Conservation (phyloP, 30 jellyfish, hydroid and myxozoan genomes). For the Clytia hemisphaerica region DNA sequence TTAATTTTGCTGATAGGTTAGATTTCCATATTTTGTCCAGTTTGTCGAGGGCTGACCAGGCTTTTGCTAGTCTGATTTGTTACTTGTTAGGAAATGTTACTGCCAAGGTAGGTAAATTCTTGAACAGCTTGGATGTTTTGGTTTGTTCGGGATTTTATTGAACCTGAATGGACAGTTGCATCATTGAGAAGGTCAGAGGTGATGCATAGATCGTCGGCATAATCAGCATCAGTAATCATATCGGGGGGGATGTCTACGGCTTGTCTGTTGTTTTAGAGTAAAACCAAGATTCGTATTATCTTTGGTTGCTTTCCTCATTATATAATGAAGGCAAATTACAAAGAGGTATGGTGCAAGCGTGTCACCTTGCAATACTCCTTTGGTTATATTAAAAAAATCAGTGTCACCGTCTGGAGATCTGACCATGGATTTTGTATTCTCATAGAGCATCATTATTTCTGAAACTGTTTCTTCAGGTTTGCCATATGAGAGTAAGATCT, state of each 20-base stretch:
- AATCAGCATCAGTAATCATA: constrained; percentile 33
- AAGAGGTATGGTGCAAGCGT: constrained; percentile 37
- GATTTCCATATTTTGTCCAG: constrained; percentile 19
- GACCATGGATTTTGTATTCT: constrained; percentile 38
- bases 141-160: not conserved
- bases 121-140: not conserved
- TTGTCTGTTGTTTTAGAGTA: not conserved
- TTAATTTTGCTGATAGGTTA: constrained; percentile 14
- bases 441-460: constrained; percentile 23
- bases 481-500: constrained; percentile 34
- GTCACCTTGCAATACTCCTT: constrained; percentile 39
- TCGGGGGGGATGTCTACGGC: constrained; percentile 31
- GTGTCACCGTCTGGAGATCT: constrained; percentile 46
- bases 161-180: constrained; percentile 8
- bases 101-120: constrained; percentile 12
- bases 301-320: constrained; percentile 24
- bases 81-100: constrained; percentile 23
- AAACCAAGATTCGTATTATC: constrained; percentile 6
- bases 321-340: constrained; percentile 21
- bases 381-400: not conserved
- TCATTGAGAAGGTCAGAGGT: not conserved
- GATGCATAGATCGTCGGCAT: constrained; percentile 31
- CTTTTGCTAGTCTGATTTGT: constrained; percentile 24
- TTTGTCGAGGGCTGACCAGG: constrained; percentile 26
- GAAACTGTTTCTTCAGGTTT: constrained; percentile 15